phyloP scores from a whole-genome alignment of 2,797 vertebrate species.

The Hylomyscus alleni region DNA sequence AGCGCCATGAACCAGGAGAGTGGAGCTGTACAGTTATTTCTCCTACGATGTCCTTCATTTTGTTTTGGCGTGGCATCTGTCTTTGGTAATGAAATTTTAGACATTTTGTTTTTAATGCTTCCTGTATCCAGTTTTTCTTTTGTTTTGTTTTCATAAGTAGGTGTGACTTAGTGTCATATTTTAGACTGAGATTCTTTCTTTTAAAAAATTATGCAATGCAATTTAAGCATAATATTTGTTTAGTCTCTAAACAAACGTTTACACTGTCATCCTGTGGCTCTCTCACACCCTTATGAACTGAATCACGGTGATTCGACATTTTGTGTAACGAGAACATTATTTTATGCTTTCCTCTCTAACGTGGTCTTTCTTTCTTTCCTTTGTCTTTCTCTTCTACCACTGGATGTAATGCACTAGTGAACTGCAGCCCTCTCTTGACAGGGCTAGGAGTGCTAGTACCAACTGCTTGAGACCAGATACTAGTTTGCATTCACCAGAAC shows the following conservation, averaged over 20 bases:
- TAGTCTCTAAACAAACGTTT: constrained; percentile 86
- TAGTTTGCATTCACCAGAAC: constrained; percentile 97
- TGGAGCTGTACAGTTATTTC: constrained; percentile 77
- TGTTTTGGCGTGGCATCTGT: constrained; percentile 85
- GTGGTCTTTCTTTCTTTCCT: constrained; percentile 92
- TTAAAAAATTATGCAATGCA: constrained; percentile 80
- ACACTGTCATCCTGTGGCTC: constrained; percentile 84
- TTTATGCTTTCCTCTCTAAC: constrained; percentile 93
- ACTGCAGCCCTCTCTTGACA: constrained; percentile 98
- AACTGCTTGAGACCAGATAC: constrained; percentile 98
- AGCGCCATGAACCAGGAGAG: constrained; percentile 66
- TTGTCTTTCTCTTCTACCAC: constrained; percentile 94
- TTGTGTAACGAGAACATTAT: constrained; percentile 90
- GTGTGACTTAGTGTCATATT: constrained; percentile 84
- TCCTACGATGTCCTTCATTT: constrained; percentile 84
- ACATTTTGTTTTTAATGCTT: constrained; percentile 85
- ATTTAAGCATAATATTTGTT: constrained; percentile 87
- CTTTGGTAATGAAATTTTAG: constrained; percentile 80
- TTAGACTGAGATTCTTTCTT: constrained; percentile 77
- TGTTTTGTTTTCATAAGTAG: constrained; percentile 78
- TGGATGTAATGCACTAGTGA: constrained; percentile 99
- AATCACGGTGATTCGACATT: constrained; percentile 89
- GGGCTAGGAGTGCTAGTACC: constrained; percentile 99
- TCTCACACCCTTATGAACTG: constrained; percentile 87
- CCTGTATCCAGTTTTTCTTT: constrained; percentile 77